Conservation (phyloP, 2,797 vertebrate genomes). For the Eulemur rubriventer region DNA sequence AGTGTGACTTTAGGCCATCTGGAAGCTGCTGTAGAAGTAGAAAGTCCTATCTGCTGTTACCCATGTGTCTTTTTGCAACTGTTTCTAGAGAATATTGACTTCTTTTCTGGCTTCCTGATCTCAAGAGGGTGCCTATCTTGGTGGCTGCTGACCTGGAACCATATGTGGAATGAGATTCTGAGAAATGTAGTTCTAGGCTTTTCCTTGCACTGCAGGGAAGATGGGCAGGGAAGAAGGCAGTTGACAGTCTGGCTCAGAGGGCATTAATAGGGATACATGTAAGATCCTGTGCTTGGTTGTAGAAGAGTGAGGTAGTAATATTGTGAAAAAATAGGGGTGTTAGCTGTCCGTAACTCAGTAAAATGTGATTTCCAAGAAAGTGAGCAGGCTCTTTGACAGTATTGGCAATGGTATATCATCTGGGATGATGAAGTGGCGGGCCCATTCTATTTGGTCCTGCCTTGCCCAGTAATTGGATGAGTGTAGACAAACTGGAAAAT, state of each 20-base stretch:
- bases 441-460: not conserved
- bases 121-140: not conserved
- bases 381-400: not conserved
- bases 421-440: not conserved
- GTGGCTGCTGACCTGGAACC: not conserved
- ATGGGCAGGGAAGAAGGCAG: no score
- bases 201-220: not conserved
- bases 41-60: not conserved
- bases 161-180: not conserved
- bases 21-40: not conserved
- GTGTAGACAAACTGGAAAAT: not conserved
- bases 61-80: not conserved
- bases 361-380: constrained; percentile 34
- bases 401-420: not conserved
- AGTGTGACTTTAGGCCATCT: not conserved
- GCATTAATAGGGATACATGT: not conserved
- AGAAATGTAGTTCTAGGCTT: not conserved
- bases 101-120: not conserved
- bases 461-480: not conserved
- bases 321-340: not conserved
- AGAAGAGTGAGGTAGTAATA: not conserved
- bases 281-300: not conserved
- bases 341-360: not conserved
- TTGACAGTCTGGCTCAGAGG: not conserved
- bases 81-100: not conserved